Base-by-base conservation (phyloP, 2,797 vertebrate genomes). In the Miichthys miiuy region DNA sequence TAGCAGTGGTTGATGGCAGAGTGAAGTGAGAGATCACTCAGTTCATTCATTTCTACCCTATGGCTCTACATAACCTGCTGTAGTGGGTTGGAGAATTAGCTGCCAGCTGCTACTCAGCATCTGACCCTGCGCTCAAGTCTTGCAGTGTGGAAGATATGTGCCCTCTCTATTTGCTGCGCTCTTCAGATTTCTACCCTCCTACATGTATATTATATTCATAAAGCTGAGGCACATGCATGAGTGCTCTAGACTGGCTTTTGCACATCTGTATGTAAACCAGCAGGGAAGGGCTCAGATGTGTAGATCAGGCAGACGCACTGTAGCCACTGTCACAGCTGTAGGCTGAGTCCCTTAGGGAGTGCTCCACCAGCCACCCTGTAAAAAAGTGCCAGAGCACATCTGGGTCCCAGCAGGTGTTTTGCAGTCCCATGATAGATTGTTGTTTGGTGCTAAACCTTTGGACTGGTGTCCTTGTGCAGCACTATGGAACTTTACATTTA, bases 321-420 rank as follows among this genome's bases (percentile, higher is more conserved):
- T 72, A 85, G 86, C 77, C 84, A 81, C 84, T 90, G 86, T 90
- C 92, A 86, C 92, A 92, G 93, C 94, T 94, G 92, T 90, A 89
- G 83, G 80, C 80, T 57, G 63, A 77, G 77, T 86, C 92, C 94
- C 93, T 87, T 9, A 68, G 94, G 94, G 92, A 94, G 77, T 51
- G 72, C 88, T 91, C 84, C 81, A 83, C 86, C 91, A 94, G 90
- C 88, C 89, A 92, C 92, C 92, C 89, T 91, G 88, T 87, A 89
- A 93, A 91, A 94, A 93, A 91, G 91, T 89, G 90, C 91, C 89
- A 87, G 64, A 86, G 87, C 94, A 94, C 95, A 96, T 95, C 93
- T 95, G 95, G 93, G 93, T 83, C 93, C 87, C 94, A 93, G 94
- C 94, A 95, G 95, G 95, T 94, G 94, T 77, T 91, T 74, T 72